These are phyloP conservation scores for Loripinus fragilis DNA, from an alignment of 2,888 invertebrate species.

Conservation along the genomic window DNA sequence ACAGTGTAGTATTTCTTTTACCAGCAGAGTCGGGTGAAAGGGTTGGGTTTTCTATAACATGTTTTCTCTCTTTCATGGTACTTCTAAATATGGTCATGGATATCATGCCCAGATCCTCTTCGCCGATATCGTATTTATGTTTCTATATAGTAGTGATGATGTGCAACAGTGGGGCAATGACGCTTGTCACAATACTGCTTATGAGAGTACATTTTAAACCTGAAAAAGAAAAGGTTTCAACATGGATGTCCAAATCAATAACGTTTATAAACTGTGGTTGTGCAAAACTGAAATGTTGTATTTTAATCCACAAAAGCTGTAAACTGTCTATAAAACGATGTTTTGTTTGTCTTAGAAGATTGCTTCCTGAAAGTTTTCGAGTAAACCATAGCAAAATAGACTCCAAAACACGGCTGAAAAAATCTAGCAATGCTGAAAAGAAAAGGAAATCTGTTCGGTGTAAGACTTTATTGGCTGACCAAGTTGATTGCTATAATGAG, in stretches of 20 bases:
- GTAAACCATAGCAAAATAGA: too few species aligned
- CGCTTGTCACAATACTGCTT: conserved; percentile 30
- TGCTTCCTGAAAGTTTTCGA: too few species aligned
- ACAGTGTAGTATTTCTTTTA: conserved; percentile 30
- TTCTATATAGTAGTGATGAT: conserved; percentile 36
- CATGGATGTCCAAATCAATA: conserved; percentile 11
- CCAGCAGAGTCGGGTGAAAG: conserved; percentile 35
- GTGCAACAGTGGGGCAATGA: conserved; percentile 40
- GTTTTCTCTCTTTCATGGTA: conserved; percentile 33
- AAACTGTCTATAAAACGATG: background rate
- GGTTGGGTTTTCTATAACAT: conserved; percentile 35
- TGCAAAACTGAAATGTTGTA: conserved; percentile 10
- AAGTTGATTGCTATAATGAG: too few species aligned
- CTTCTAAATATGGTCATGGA: conserved; percentile 32
- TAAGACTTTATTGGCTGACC: too few species aligned
- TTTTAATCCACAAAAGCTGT: background rate
- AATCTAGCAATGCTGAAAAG: too few species aligned
- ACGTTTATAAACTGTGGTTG: conserved; percentile 23
- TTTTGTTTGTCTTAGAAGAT: background rate
- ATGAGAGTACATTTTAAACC: conserved; percentile 38
- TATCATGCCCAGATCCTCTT: conserved; percentile 23
- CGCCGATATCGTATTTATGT: conserved; percentile 11
- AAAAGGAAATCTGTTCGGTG: too few species aligned
- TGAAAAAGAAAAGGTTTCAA: conserved; percentile 26
- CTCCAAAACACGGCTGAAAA: too few species aligned